A percentile compares a stretch with the other conserved stretches of the same genome.
phyloP scores from a whole-genome alignment of 2,888 invertebrate genomes.

The Netelia virgata region DNA sequence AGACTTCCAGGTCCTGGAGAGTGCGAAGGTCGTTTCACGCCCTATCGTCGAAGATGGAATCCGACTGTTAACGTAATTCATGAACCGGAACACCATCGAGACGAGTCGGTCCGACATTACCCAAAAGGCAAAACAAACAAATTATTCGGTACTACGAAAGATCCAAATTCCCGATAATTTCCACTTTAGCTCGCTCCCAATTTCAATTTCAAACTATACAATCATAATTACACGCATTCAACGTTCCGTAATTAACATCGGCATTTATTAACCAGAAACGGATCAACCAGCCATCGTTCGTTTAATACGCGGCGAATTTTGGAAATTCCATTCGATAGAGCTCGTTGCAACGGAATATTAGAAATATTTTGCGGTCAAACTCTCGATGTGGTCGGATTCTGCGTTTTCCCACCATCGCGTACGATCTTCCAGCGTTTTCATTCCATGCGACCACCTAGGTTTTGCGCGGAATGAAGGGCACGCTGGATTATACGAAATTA shows the following conservation, averaged over 20 bases:
- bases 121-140: not conserved
- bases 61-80: too few species aligned
- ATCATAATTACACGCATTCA: constrained; percentile 23
- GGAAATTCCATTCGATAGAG: not conserved
- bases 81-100: too few species aligned
- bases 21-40: not conserved
- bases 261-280: constrained; percentile 1
- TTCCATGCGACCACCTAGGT: not conserved
- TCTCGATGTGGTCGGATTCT: not conserved
- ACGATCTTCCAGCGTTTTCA: not conserved
- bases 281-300: not conserved
- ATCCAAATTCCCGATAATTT: not conserved
- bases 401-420: not conserved
- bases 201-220: not conserved
- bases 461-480: not conserved
- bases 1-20: not conserved
- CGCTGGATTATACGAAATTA: not conserved
- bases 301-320: not conserved
- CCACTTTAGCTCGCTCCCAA: not conserved
- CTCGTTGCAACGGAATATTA: constrained; percentile 14
- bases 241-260: constrained; percentile 12
- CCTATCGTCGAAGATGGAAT: not conserved
- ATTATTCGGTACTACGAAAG: not conserved
- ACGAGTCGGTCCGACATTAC: not conserved
- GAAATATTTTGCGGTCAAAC: constrained; percentile 25